Base-by-base conservation (phyloP, 2,797 vertebrate species). In the Caiman crocodilus region DNA sequence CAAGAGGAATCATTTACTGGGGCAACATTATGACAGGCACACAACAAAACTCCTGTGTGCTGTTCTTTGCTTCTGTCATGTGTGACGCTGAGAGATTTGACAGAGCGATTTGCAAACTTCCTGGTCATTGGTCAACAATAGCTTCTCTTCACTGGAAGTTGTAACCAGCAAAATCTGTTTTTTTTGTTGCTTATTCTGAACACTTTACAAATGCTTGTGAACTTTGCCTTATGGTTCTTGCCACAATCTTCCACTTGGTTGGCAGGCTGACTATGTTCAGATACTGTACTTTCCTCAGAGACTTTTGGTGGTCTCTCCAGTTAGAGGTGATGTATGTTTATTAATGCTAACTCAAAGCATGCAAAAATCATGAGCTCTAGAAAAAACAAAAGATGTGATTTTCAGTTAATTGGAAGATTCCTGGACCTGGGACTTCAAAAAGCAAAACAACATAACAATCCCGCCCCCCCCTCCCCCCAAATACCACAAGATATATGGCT, bases 361-460 rank as follows among this genome's bases (percentile, higher is more conserved):
- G 71, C 57, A 87, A 88, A 88, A 92, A 73, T 35, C 55, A 87
- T 58, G 67, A 78, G 90, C 89, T 81, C 65, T 57, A 94, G 81
- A 61, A 55, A 95, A 95, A 95, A 95, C 57, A 83, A 95, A 94
- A 95, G 92, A 93, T 81, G 85, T 87, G 90, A 84, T 69, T 89
- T 90, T 63, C 35, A 59, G 84, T 87, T 96, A 92, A 93, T 83
- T 89, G 92, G 88, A 94, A 84, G 87, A 87, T 30, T 69, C 92
- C 89, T 74, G 90, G 80, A 92, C 82, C 84, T 94, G 10, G 60
- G 73, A 60, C 82, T 78, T 82, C 79, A 86, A 57, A 86, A 91
- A 77, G 91, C 94, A 88, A 50, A 50, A 11, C 42, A 50, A 50
- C 42, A 50, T 50, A 50, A 50, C 42, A 50, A 50, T 10, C 6